phyloP scores from a whole-genome alignment of 2,888 invertebrate species.

The Spilosoma lubricipeda region DNA sequence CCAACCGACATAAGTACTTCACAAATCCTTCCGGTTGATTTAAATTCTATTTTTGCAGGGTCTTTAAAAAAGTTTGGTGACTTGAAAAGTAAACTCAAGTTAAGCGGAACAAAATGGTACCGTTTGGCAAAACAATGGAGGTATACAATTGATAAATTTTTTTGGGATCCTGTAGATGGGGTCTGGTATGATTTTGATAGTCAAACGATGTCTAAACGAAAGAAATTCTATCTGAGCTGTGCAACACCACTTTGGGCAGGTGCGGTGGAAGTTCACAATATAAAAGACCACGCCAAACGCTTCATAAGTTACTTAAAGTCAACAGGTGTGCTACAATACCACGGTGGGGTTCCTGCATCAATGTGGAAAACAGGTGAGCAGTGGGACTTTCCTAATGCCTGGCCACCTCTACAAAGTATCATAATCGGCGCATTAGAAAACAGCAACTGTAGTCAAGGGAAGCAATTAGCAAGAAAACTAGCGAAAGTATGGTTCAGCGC shows the following conservation, averaged over 20 bases:
- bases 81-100: conserved; percentile 85
- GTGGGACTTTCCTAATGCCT: conserved; percentile 94
- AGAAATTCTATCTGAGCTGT: conserved; percentile 90
- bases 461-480: conserved; percentile 87
- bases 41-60: conserved; percentile 92
- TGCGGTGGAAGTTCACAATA: conserved; percentile 81
- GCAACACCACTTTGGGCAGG: conserved; percentile 91
- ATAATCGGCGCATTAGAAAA: conserved; percentile 89
- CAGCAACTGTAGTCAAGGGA: conserved; percentile 87
- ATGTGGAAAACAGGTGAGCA: conserved; percentile 89
- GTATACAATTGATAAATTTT: conserved; percentile 88
- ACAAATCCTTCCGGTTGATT: conserved; percentile 92
- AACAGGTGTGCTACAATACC: conserved; percentile 81
- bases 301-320: conserved; percentile 86
- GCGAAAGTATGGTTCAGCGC: conserved; percentile 90
- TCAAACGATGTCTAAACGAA: conserved; percentile 83
- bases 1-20: conserved; percentile 89
- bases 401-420: conserved; percentile 94
- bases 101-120: conserved; percentile 86
- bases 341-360: conserved; percentile 91
- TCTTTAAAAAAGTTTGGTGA: conserved; percentile 89
- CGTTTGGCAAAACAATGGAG: conserved; percentile 87
- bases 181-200: conserved; percentile 94
- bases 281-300: conserved; percentile 79
- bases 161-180: conserved; percentile 91